phyloP scores from a whole-genome alignment of 2,888 invertebrate species.

The Andrena dorsata region DNA sequence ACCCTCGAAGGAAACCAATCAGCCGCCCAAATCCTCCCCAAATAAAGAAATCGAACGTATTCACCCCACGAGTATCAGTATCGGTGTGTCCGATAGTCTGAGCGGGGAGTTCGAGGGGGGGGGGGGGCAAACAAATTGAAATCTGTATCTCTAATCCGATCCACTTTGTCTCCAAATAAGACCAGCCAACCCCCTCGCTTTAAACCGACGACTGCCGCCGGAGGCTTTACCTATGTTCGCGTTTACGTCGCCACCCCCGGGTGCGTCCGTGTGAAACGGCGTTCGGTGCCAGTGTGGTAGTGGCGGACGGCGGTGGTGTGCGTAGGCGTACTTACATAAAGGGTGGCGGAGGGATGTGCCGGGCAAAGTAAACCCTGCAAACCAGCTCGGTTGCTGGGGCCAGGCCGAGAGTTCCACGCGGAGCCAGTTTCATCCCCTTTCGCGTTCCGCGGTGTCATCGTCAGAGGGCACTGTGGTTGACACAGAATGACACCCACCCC shows the following conservation, averaged over 20 bases:
- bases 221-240: slow-evolving; percentile 62
- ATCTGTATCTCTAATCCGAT: slow-evolving; percentile 80
- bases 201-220: slow-evolving; percentile 67
- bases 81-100: slow-evolving; percentile 26
- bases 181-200: slow-evolving; percentile 77
- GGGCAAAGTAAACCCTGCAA: slow-evolving; percentile 74
- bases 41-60: slow-evolving; percentile 33
- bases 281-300: slow-evolving; percentile 1
- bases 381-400: slow-evolving; percentile 74
- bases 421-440: slow-evolving; percentile 82
- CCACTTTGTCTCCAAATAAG: slow-evolving; percentile 80
- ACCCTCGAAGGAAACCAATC: not conserved
- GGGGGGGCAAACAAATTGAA: slow-evolving; percentile 77
- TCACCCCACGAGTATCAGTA: slow-evolving; percentile 16
- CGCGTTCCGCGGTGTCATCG: slow-evolving; percentile 84
- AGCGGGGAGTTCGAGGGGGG: slow-evolving; percentile 7
- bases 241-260: slow-evolving; percentile 47
- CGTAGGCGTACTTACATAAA: slow-evolving; percentile 50
- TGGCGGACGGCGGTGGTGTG: slow-evolving; percentile 2
- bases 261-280: slow-evolving; percentile 36
- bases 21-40: slow-evolving; percentile 1
- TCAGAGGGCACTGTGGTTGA: slow-evolving; percentile 85
- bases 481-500: slow-evolving; percentile 83
- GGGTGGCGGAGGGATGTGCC: slow-evolving; percentile 58
- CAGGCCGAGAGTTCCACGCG: slow-evolving; percentile 78